A percentile compares a stretch with the other conserved stretches of the same genome.
Conservation (phyloP, 2,797 vertebrate species). For the Phoeniculus purpureus region DNA sequence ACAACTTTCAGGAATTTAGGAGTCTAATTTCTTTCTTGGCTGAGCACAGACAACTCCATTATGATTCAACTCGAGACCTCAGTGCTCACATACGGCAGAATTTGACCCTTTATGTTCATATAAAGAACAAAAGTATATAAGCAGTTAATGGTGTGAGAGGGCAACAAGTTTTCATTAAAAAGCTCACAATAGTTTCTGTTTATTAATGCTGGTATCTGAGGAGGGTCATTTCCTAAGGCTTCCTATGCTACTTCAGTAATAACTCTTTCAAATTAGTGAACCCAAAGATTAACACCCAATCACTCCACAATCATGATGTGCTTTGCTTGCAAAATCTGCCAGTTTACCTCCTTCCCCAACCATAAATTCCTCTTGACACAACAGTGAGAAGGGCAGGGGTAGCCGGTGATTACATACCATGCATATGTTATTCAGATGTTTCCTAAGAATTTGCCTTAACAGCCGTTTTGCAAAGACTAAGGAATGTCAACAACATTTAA, state of each 20-base stretch:
- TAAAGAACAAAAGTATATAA: not conserved
- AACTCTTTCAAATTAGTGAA: not conserved
- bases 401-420: not conserved
- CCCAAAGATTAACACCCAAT: not conserved
- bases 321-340: not conserved
- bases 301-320: not conserved
- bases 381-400: not conserved
- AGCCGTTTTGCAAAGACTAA: not conserved
- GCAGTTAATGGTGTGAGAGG: not conserved
- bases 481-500: not conserved
- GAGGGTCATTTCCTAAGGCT: not conserved
- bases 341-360: not conserved
- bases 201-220: not conserved
- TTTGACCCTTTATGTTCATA: not conserved
- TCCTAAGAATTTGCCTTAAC: not conserved
- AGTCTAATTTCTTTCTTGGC: slow-evolving; percentile 7
- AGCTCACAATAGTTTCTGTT: not conserved
- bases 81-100: not conserved
- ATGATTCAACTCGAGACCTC: not conserved
- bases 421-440: no score
- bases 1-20: not conserved
- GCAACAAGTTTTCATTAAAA: not conserved
- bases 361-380: not conserved
- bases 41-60: not conserved
- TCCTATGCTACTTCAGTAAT: not conserved